Conservation (phyloP, 2,797 vertebrate genomes). For the Naso thynnoides region DNA sequence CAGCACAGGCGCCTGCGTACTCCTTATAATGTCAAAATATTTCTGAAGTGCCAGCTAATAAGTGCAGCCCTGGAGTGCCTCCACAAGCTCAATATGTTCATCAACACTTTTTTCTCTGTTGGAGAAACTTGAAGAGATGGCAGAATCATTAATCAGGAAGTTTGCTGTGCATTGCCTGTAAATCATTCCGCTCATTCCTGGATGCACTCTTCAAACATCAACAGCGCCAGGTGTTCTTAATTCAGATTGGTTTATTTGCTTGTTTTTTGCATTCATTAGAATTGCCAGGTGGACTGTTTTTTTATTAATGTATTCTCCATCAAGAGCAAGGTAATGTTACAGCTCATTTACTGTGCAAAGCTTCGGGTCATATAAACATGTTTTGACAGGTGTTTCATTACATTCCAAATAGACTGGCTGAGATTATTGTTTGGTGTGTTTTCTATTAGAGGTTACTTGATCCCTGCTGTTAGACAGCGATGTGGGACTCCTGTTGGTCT, state of each 20-base stretch:
- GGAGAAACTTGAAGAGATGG: constrained; percentile 56
- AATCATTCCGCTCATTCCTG: constrained; percentile 56
- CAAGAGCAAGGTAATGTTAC: constrained; percentile 70
- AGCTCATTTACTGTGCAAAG: constrained; percentile 75
- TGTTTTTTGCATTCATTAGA: constrained; percentile 68
- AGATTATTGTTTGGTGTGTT: constrained; percentile 41
- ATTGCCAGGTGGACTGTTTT: constrained; percentile 71
- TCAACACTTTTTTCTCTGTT: constrained; percentile 44
- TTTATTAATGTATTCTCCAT: constrained; percentile 73
- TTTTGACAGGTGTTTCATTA: constrained; percentile 78
- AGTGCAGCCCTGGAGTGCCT: constrained; percentile 57
- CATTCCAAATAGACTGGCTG: constrained; percentile 38
- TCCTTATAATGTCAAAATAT: constrained; percentile 60
- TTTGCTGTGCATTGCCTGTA: constrained; percentile 57
- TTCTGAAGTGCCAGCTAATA: constrained; percentile 63
- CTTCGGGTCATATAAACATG: constrained; percentile 69
- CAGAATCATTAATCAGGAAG: constrained; percentile 72
- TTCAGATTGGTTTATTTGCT: constrained; percentile 74
- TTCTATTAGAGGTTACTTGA: constrained; percentile 42
- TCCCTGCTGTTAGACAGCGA: constrained; percentile 22
- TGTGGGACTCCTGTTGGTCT: neutral
- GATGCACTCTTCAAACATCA: constrained; percentile 60
- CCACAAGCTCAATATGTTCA: constrained; percentile 69
- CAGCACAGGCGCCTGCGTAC: constrained; percentile 20
- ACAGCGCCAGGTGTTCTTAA: constrained; percentile 73